Percentiles rank a stretch among this genome's conserved stretches.
These are phyloP conservation scores for Contarinia nasturtii DNA, from an alignment of 1,140 invertebrate species.

Conservation along the genomic window DNA sequence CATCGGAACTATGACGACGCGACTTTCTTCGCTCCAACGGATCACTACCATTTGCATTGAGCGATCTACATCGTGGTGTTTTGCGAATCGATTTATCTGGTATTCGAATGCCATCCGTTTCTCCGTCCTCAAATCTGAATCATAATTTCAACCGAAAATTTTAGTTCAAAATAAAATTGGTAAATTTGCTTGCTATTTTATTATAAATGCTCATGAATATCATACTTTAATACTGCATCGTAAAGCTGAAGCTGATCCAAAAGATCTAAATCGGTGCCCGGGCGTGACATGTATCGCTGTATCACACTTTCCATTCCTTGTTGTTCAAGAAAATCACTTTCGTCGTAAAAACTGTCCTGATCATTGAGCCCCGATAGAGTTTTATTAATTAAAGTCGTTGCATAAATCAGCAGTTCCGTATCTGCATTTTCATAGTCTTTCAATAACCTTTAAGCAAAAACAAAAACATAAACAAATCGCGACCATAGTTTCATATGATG, in stretches of 20 bases:
- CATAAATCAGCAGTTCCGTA: slow-evolving; percentile 88
- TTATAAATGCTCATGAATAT: too few species aligned
- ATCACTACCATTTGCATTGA: slow-evolving; percentile 22
- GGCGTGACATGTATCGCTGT: slow-evolving; percentile 80
- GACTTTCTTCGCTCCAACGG: slow-evolving; percentile 53
- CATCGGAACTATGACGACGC: slow-evolving; percentile 49
- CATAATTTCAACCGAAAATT: slow-evolving; percentile 26
- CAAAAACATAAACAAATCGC: slow-evolving; percentile 2
- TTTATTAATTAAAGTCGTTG: slow-evolving; percentile 93
- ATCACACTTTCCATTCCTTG: slow-evolving; percentile 89
- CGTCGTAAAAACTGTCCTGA: slow-evolving; percentile 95
- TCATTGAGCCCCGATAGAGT: slow-evolving; percentile 89
- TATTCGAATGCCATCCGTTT: slow-evolving; percentile 23
- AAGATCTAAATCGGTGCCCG: slow-evolving; percentile 82
- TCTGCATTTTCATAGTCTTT: slow-evolving; percentile 90
- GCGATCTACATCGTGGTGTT: slow-evolving; percentile 45
- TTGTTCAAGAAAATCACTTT: slow-evolving; percentile 89
- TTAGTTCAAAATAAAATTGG: neutral
- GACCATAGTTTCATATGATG: neutral
- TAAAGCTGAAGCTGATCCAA: slow-evolving; percentile 88
- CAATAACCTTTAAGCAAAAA: slow-evolving; percentile 47
- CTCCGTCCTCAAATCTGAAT: slow-evolving; percentile 21
- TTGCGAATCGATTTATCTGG: slow-evolving; percentile 65
- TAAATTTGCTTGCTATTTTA: too few species aligned
- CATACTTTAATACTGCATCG: slow-evolving; percentile 79